Evolutionary conservation across 2,888 invertebrate genomes (phyloP).

Genomic region (Cabera pusaria): DNA sequence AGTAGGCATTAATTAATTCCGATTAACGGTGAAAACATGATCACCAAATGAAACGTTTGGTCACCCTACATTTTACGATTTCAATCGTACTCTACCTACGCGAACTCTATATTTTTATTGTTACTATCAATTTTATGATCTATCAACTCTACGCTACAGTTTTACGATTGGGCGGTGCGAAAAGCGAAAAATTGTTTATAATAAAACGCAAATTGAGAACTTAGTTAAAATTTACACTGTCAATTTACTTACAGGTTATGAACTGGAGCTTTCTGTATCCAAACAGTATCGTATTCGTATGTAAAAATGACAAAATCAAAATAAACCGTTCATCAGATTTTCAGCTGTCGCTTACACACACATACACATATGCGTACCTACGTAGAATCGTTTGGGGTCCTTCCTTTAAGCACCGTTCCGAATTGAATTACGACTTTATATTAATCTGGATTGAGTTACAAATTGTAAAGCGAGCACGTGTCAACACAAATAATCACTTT

Average conservation of each 20-base stretch:
- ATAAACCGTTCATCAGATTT: conserved; percentile 57
- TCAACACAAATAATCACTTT: conserved; percentile 60
- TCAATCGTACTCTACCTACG: conserved; percentile 13
- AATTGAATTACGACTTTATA: conserved; percentile 71
- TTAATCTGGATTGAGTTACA: conserved; percentile 63
- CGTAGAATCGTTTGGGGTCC: conserved; percentile 37
- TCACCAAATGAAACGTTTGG: no score
- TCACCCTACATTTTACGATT: conserved; percentile 13
- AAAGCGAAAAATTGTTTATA: conserved; percentile 24
- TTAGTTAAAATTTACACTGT: conserved; percentile 10
- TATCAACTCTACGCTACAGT: conserved; percentile 17
- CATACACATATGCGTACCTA: conserved; percentile 50
- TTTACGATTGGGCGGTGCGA: conserved; percentile 28
- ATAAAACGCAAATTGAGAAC: conserved; percentile 15
- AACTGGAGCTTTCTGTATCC: conserved; percentile 2
- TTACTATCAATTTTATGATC: conserved; percentile 19
- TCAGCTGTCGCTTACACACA: conserved; percentile 62
- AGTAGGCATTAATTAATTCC: no score
- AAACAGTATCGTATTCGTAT: conserved; percentile 4
- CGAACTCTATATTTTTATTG: conserved; percentile 23
- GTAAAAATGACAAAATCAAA: conserved; percentile 27
- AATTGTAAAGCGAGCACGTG: conserved; percentile 59
- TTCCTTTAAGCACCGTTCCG: conserved; percentile 43
- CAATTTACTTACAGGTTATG: no score
- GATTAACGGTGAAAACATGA: no score